Evolutionary conservation across 2,797 vertebrate genomes (phyloP).

Genomic region (Pangasius mekongensis): DNA sequence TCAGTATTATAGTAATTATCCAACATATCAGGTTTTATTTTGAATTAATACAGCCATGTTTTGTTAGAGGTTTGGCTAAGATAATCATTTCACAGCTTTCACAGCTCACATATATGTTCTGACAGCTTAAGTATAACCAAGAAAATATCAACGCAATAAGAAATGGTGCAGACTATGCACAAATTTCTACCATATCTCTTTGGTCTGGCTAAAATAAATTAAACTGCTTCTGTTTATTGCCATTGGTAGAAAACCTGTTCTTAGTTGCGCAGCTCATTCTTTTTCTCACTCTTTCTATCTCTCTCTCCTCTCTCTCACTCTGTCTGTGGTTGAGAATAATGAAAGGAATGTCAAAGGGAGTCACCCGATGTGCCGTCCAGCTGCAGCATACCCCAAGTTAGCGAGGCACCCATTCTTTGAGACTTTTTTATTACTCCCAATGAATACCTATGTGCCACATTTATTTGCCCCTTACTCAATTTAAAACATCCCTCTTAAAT

Average conservation of each 20-base stretch:
- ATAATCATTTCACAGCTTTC: conserved; percentile 28
- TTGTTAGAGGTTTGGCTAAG: conserved; percentile 25
- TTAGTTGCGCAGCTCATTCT: conserved; percentile 8
- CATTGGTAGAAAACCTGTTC: conserved; percentile 31
- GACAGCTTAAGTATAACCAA: conserved; percentile 22
- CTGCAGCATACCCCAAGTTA: conserved; percentile 42
- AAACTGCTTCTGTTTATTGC: conserved; percentile 12
- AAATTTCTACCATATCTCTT: conserved; percentile 23
- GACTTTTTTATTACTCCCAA: conserved; percentile 56
- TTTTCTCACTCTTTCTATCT: conserved; percentile 1
- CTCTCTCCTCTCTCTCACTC: conserved; percentile 1
- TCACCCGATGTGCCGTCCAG: conserved; percentile 52
- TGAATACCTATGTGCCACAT: conserved; percentile 59
- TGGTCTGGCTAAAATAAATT: conserved; percentile 14
- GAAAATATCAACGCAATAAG: neutral
- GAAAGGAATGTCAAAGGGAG: conserved; percentile 58
- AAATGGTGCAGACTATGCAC: conserved; percentile 12
- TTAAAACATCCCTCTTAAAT: conserved; percentile 74
- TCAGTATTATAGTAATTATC: conserved; percentile 14
- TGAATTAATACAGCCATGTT: conserved; percentile 16
- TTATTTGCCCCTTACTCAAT: conserved; percentile 62
- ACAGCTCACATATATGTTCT: conserved; percentile 13
- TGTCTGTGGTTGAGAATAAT: conserved; percentile 52
- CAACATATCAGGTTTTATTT: conserved; percentile 28
- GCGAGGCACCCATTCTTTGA: conserved; percentile 30